A percentile compares a stretch with the other conserved stretches of the same genome.
These are phyloP conservation scores for Drosophila pseudotalamancana DNA, from an alignment of 2,888 invertebrate species.

Conservation along the genomic window DNA sequence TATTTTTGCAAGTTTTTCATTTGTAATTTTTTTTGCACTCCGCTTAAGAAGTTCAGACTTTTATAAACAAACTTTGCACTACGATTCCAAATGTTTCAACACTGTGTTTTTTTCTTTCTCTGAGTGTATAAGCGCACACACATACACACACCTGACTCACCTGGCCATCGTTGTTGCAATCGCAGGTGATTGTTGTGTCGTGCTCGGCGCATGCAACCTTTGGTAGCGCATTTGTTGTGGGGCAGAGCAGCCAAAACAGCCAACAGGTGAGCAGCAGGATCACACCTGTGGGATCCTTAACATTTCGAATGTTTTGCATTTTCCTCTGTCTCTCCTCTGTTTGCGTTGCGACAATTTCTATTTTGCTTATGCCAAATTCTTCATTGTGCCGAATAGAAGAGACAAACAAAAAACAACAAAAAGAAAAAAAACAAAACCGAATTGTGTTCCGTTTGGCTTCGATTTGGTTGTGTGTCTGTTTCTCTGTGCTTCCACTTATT, in stretches of 20 bases:
- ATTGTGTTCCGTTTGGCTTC: background rate
- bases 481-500: slow-evolving; percentile 15
- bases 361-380: slow-evolving; percentile 21
- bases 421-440: background rate
- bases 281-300: slow-evolving; percentile 64
- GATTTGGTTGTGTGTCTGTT: background rate
- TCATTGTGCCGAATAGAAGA: too few species aligned
- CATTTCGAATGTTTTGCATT: slow-evolving; percentile 69
- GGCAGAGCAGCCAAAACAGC: slow-evolving; percentile 17
- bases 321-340: slow-evolving; percentile 17
- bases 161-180: slow-evolving; percentile 81
- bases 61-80: background rate
- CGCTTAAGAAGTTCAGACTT: too few species aligned
- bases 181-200: slow-evolving; percentile 82
- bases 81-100: background rate
- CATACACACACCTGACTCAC: slow-evolving; percentile 64
- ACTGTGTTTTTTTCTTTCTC: background rate
- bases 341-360: too few species aligned
- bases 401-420: too few species aligned
- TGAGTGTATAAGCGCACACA: background rate
- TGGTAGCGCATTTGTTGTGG: slow-evolving; percentile 17
- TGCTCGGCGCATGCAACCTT: slow-evolving; percentile 81
- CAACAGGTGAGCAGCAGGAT: slow-evolving; percentile 12
- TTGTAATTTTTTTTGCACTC: too few species aligned
- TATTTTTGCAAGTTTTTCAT: too few species aligned